Base-by-base conservation (phyloP, 2,888 invertebrate genomes). In the Thymelicus acteon region DNA sequence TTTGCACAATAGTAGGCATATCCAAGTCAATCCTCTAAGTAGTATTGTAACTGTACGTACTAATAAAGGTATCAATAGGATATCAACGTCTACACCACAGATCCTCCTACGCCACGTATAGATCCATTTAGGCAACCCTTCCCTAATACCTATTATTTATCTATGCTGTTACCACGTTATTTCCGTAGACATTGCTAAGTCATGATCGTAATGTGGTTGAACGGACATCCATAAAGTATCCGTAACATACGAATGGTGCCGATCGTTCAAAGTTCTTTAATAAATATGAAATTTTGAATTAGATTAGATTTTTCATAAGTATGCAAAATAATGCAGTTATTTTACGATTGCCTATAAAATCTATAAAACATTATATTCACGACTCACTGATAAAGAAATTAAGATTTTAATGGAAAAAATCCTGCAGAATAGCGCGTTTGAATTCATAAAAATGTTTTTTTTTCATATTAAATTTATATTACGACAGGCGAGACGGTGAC, bases 161-260 rank as follows among this genome's bases (percentile, higher is more conserved):
- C 54, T 24, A 31, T 52, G 15, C 54, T 54, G 54, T 54, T 24
- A 24, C 31, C 10, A 54, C 24, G 24, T 54, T 54, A 54, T 24
- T 54, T 54, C 24, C 54, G 54, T 24, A 54, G 44, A 44, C 52
- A 52, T 52, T 52, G 52, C 52, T 52, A 52, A 52, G 54, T 54
- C 54, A 54, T 54, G 54, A 54, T 54, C 54, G 7, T 54, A 54
- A 54, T 54, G 54, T 54, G 54, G 54, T 12, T 54, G 4, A 24
- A 24, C 54, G 24, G 54, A 54, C 24, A 24, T 54, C 10, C 54
- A 54, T 54, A 54, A 24, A 54, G 24, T 52, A 54, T 7, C 5
- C 54, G 10, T n/a, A 5, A 54, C 7, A 52, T 52, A n/a, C 19
- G 15, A 7, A 52, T 8, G 8, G 12, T 12, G 44, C 1, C 10